phyloP scores from a whole-genome alignment of 2,797 vertebrate genomes.

The Melanotaenia parkinsoni region DNA sequence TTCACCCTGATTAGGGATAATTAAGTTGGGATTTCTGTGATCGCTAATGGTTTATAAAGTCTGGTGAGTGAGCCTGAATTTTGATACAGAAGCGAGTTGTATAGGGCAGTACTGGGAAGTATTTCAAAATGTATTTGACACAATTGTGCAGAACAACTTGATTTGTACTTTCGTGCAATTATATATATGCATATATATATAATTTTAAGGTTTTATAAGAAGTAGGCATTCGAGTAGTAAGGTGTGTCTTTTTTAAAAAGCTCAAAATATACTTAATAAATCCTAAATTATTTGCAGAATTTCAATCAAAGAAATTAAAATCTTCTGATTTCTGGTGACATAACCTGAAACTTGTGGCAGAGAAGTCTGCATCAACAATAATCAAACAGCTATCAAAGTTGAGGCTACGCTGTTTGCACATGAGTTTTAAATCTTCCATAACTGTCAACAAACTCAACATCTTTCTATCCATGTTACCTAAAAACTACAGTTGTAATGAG shows the following conservation, averaged over 20 bases:
- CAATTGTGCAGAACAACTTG: too few species aligned
- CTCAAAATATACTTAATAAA: slow-evolving; percentile 7
- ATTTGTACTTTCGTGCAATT: too few species aligned
- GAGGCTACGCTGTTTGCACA: neutral
- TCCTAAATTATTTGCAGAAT: neutral
- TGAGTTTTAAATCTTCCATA: neutral
- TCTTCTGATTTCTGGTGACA: neutral
- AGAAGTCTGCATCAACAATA: neutral
- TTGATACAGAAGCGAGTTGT: neutral
- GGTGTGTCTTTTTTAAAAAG: neutral
- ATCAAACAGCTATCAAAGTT: neutral
- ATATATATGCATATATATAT: too few species aligned
- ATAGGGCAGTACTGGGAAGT: neutral
- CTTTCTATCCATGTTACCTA: slow-evolving; percentile 16
- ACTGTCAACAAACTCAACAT: neutral
- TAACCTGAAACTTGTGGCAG: too few species aligned
- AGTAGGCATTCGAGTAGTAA: neutral
- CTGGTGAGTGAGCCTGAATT: slow-evolving; percentile 19
- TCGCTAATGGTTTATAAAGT: slow-evolving; percentile 27
- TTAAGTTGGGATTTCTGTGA: slow-evolving; percentile 52
- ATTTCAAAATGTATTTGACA: too few species aligned
- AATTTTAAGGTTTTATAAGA: too few species aligned
- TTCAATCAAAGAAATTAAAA: neutral
- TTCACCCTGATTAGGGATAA: slow-evolving; percentile 61
- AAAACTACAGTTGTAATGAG: slow-evolving; percentile 11